These are phyloP conservation scores for Saguinus imperator DNA, from an alignment of 2,113 vertebrate species.

Conservation along the genomic window DNA sequence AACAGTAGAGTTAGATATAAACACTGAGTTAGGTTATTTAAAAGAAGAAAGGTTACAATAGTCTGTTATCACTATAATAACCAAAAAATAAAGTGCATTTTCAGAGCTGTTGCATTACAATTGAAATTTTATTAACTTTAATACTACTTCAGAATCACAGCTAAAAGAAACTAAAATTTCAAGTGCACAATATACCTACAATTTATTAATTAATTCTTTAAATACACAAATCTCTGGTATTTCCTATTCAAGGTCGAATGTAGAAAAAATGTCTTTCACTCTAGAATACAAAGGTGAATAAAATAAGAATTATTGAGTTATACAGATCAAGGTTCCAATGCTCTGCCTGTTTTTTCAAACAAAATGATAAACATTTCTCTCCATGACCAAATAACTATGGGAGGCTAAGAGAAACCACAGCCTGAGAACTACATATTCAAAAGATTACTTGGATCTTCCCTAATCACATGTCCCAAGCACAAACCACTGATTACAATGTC, in stretches of 20 bases:
- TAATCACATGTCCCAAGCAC: not conserved
- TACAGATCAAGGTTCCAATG: not conserved
- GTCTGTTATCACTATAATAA: not conserved
- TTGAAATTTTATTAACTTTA: conserved; percentile 13
- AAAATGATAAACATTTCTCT: not conserved
- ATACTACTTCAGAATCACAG: not conserved
- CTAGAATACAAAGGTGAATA: not conserved
- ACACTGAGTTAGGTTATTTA: not conserved
- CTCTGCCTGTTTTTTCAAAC: not conserved
- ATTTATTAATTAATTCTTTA: conserved; percentile 8
- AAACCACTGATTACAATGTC: not conserved
- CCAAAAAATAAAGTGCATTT: not conserved
- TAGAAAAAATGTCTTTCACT: not conserved
- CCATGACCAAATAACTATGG: not conserved
- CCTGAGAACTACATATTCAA: not conserved
- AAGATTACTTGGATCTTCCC: not conserved
- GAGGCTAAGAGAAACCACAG: not conserved
- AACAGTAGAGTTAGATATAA: not conserved
- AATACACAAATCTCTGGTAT: conserved; percentile 44
- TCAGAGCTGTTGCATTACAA: not conserved
- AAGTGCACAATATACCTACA: not conserved
- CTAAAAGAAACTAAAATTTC: conserved; percentile 23
- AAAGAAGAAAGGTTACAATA: not conserved
- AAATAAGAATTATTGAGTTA: not conserved
- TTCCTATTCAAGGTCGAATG: not conserved